These are phyloP conservation scores for Strigops habroptila DNA, from an alignment of 2,113 vertebrate genomes.

Conservation along the genomic window DNA sequence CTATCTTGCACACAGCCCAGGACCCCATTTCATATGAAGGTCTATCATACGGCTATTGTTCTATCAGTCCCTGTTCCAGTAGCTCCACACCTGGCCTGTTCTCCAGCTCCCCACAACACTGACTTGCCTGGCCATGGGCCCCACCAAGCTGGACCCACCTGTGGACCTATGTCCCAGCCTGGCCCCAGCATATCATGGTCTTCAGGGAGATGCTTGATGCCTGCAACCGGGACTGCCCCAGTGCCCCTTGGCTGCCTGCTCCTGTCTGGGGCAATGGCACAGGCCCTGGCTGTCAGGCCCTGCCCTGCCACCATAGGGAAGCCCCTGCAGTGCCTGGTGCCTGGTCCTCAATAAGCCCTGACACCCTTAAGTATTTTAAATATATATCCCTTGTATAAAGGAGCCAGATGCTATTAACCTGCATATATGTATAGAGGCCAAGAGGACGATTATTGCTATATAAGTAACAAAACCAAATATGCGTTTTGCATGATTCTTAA, in stretches of 20 bases:
- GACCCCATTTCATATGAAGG: background rate
- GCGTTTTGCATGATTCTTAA: background rate
- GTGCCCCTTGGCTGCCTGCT: accelerated
- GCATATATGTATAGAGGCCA: background rate
- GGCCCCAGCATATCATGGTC: background rate
- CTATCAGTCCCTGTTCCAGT: too few species aligned
- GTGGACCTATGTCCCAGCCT: background rate
- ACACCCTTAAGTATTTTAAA: background rate
- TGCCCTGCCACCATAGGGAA: background rate
- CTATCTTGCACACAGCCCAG: background rate
- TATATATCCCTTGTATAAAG: background rate
- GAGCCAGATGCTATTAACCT: background rate
- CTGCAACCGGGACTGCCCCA: too few species aligned
- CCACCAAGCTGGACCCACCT: accelerated
- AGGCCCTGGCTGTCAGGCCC: background rate
- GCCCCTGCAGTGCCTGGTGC: accelerated
- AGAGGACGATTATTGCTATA: background rate
- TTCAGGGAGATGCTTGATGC: too few species aligned
- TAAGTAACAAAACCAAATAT: background rate
- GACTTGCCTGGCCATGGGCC: background rate
- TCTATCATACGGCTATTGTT: too few species aligned
- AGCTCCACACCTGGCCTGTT: background rate
- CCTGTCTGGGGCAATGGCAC: accelerated
- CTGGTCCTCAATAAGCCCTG: background rate
- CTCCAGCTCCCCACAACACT: background rate